A percentile compares a stretch with the other conserved stretches of the same genome.
These are phyloP conservation scores for Drosophila mauritiana DNA, from an alignment of 1,140 invertebrate genomes.

Conservation along the genomic window DNA sequence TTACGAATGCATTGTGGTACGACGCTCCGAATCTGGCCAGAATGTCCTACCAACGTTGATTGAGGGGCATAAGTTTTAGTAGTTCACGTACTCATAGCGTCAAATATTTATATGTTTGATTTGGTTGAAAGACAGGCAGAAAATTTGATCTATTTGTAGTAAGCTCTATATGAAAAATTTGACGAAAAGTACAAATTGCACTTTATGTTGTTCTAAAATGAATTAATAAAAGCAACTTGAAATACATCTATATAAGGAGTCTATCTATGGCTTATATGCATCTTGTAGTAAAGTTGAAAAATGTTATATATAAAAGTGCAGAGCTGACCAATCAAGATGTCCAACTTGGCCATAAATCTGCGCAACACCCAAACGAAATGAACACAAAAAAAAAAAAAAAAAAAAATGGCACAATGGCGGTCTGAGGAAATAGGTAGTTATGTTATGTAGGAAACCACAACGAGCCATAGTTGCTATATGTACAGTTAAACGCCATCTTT, in stretches of 20 bases:
- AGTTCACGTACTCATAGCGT: constrained; percentile 4
- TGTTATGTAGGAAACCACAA: constrained; percentile 65
- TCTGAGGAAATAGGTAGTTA: constrained; percentile 20
- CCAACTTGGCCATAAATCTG: constrained; percentile 54
- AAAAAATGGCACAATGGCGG: constrained; percentile 32
- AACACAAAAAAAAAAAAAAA: constrained; percentile 12
- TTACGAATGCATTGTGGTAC: constrained; percentile 44
- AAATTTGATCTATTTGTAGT: too few relatives aligned
- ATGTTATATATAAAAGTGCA: neutral
- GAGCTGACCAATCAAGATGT: constrained; percentile 48
- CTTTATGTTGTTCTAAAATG: neutral
- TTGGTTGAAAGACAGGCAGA: neutral
- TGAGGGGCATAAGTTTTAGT: constrained; percentile 21
- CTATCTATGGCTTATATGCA: constrained; percentile 21
- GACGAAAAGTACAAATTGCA: too few relatives aligned
- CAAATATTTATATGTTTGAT: constrained; percentile 1
- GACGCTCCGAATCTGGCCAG: constrained; percentile 1
- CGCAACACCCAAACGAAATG: constrained; percentile 60
- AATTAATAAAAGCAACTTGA: too few relatives aligned
- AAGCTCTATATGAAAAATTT: too few relatives aligned
- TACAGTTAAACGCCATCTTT: constrained; percentile 80
- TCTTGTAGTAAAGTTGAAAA: constrained; percentile 3
- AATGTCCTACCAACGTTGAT: neutral
- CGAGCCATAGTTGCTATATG: constrained; percentile 60
- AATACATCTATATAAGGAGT: too few relatives aligned